phyloP scores from a whole-genome alignment of 2,888 invertebrate species.

The Homarus gammarus region DNA sequence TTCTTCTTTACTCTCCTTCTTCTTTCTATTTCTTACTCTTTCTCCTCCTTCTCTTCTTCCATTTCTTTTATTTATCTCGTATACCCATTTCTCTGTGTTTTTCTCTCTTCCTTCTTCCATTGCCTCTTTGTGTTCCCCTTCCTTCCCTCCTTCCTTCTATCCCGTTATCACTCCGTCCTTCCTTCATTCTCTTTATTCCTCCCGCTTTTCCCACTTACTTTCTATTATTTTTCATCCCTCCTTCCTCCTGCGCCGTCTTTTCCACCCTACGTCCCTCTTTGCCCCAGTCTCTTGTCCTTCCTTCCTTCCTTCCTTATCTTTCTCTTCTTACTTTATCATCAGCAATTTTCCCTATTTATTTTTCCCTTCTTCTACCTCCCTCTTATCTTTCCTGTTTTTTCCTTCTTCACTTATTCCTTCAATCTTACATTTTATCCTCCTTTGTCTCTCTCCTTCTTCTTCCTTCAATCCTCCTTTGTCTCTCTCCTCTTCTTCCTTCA shows the following conservation, averaged over 20 bases:
- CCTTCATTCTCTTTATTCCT: too few relatives aligned
- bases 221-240: too few relatives aligned
- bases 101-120: not conserved
- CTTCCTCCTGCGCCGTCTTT: too few relatives aligned
- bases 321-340: not conserved
- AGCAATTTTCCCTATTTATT: not conserved
- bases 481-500: not conserved
- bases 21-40: too few relatives aligned
- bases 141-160: not conserved
- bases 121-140: not conserved
- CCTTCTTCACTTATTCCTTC: not conserved
- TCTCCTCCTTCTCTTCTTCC: too few relatives aligned
- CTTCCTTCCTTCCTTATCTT: not conserved
- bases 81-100: not conserved
- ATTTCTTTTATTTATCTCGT: too few relatives aligned
- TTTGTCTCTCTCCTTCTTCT: not conserved
- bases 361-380: not conserved
- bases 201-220: too few relatives aligned
- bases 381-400: too few relatives aligned
- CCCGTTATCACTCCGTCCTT: not conserved
- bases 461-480: not conserved
- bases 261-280: too few relatives aligned
- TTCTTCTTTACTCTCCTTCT: too few relatives aligned
- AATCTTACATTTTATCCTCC: too few relatives aligned
- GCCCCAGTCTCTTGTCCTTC: too few relatives aligned